Base-by-base conservation (phyloP, 2,888 invertebrate species). In the Deilephila porcellus region DNA sequence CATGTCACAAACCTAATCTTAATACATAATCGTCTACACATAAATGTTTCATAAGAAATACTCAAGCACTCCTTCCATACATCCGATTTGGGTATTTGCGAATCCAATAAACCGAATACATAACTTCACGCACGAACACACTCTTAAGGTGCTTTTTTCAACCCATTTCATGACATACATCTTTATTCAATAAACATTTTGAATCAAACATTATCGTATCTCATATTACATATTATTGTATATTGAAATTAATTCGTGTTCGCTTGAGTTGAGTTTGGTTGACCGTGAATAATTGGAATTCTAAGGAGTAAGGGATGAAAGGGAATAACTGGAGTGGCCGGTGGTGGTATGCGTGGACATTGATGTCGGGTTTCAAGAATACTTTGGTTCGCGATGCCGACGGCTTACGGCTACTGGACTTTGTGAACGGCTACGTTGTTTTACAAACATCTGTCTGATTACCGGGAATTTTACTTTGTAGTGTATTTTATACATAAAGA, bases 281-380 rank as follows among this genome's bases (percentile, higher is more conserved):
- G 73, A 75, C 73, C 59, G 77, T 77, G 75, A 79, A 79, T 78
- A 75, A 77, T 78, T 77, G 76, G 76, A 77, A 71, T 74, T 64
- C 64, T 71, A 71, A 70, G 37, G 73, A 71, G 73, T 63, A 71
- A 74, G 73, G 77, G 78, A 76, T 79, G 75, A 81, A 83, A 79
- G 82, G 77, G 75, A 80, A 82, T 81, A 81, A 60, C 76, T 79
- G 73, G 72, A 77, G 73, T 75, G 74, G 75, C 77, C 73, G 70
- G 60, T 73, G 67, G 71, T 53, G 77, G 76, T 70, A 78, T 73
- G 76, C 7, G 56, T 76, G 71, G 59, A 59, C 79, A 74, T 0
- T 72, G 71, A 29, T n/a, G 74, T 67, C 73, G 67, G 67, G 25
- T 67, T 73, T 62, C 45, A 59, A 19, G 29, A 62, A 71, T 71